Conservation (phyloP, 2,888 invertebrate species). For the Campoplex capitator region DNA sequence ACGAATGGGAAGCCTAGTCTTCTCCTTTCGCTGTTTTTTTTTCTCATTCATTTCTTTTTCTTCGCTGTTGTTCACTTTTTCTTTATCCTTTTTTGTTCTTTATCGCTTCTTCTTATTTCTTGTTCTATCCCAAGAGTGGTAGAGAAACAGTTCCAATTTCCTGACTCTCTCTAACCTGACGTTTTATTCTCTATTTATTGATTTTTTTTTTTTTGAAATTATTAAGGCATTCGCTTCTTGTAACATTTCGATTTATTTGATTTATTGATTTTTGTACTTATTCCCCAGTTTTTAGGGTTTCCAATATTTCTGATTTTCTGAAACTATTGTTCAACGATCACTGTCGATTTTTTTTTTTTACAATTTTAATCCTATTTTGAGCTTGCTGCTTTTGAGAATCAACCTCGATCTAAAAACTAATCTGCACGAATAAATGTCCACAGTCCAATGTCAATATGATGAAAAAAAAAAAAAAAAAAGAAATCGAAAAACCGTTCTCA, state of each 20-base stretch:
- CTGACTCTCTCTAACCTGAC: background rate
- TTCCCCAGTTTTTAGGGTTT: no score
- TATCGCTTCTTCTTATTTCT: background rate
- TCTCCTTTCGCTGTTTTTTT: constrained; percentile 12
- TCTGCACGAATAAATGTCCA: background rate
- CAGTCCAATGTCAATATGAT: background rate
- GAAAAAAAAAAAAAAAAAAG: no score
- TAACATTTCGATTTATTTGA: no score
- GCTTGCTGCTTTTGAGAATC: background rate
- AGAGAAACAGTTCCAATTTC: background rate
- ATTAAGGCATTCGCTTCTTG: no score
- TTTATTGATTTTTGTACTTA: no score
- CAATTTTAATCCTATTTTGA: background rate
- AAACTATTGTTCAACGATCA: background rate
- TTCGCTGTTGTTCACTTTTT: background rate
- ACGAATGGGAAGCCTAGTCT: constrained; percentile 37
- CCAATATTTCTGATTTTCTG: background rate
- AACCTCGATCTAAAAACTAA: background rate
- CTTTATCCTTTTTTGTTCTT: background rate
- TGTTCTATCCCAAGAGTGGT: no score
- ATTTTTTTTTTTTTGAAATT: no score
- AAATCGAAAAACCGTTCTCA: background rate
- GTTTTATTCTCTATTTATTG: background rate
- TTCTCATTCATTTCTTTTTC: background rate
- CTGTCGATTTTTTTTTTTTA: background rate